Evolutionary conservation across 2,113 vertebrate species (phyloP).

Genomic region (Oenanthe melanoleuca): DNA sequence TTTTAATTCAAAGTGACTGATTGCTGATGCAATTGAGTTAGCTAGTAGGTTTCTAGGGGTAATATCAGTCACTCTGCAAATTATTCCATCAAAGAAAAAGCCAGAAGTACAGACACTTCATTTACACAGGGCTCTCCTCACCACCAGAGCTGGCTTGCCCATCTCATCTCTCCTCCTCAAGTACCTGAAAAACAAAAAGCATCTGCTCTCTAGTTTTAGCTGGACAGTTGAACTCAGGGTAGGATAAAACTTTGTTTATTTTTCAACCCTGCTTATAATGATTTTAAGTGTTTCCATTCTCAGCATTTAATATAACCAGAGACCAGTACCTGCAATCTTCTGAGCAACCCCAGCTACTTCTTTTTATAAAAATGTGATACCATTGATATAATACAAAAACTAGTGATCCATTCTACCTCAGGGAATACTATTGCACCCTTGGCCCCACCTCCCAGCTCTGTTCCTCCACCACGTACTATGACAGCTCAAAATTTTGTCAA

Average conservation of each 20-base stretch:
- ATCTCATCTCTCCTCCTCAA: background rate
- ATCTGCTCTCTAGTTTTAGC: background rate
- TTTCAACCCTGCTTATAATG: background rate
- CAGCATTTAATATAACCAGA: background rate
- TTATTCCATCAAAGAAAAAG: background rate
- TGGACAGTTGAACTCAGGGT: background rate
- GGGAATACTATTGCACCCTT: background rate
- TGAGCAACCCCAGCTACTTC: background rate
- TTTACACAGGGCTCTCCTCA: background rate
- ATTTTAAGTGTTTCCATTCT: background rate
- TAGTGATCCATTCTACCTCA: background rate
- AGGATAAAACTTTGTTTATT: background rate
- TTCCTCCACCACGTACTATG: background rate
- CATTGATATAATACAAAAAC: background rate
- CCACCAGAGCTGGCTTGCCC: background rate
- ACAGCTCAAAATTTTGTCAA: background rate
- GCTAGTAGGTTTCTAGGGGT: background rate
- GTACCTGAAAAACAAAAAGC: background rate
- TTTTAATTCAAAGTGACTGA: slow-evolving; percentile 30
- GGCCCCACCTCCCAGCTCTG: background rate
- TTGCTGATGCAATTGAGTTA: background rate
- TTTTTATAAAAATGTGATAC: background rate
- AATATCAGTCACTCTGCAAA: background rate
- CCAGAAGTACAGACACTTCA: background rate
- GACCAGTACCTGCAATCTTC: background rate